Evolutionary conservation across 2,113 vertebrate genomes (phyloP).

Genomic region (Ailuropoda melanoleuca): DNA sequence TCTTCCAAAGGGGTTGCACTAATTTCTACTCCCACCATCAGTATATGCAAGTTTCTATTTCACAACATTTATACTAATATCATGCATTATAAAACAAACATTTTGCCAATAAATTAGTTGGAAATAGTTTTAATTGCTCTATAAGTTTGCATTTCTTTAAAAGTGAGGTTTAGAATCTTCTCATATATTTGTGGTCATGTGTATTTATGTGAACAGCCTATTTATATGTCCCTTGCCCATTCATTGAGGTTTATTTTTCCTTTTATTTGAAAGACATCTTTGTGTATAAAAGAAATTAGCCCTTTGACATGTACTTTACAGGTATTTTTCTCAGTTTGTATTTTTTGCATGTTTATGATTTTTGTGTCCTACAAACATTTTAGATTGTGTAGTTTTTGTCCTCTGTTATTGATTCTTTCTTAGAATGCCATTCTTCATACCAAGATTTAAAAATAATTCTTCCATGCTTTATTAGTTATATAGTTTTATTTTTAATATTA

Average conservation of each 20-base stretch:
- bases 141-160: not conserved
- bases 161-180: not conserved
- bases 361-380: not conserved
- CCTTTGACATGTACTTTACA: not conserved
- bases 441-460: not conserved
- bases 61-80: not conserved
- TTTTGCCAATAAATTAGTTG: not conserved
- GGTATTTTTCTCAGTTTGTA: not conserved
- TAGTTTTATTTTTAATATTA: not conserved
- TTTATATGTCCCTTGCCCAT: not conserved
- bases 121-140: not conserved
- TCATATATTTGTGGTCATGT: not conserved
- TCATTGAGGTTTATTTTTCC: not conserved
- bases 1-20: not conserved
- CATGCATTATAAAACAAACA: not conserved
- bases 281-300: not conserved
- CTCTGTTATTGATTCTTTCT: not conserved
- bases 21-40: not conserved
- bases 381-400: not conserved
- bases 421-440: not conserved
- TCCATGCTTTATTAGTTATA: not conserved
- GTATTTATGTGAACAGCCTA: not conserved
- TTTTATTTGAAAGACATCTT: not conserved
- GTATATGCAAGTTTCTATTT: not conserved
- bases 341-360: not conserved